Conservation (phyloP, 2,113 vertebrate genomes). For the Cephalopholis sonnerati region DNA sequence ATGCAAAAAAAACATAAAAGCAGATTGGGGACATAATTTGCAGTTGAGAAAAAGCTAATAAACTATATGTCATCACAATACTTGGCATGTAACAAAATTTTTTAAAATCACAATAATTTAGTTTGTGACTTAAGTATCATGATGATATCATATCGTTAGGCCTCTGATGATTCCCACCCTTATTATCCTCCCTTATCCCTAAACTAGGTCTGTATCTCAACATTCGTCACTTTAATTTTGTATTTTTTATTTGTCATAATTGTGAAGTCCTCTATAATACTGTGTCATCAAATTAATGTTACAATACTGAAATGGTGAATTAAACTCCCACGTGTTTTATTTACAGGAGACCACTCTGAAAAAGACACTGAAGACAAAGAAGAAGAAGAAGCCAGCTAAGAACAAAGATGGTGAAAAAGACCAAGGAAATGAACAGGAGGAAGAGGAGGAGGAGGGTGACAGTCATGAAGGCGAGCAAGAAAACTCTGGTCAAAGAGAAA, state of each 20-base stretch:
- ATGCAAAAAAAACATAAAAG: too few species aligned
- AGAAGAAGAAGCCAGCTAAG: constrained; percentile 81
- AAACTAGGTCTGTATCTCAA: background rate
- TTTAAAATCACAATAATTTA: too few species aligned
- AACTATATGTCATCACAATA: too few species aligned
- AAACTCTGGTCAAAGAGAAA: constrained; percentile 61
- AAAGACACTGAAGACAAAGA: constrained; percentile 77
- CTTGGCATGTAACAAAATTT: too few species aligned
- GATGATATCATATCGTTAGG: too few species aligned
- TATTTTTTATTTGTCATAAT: background rate
- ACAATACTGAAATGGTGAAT: background rate
- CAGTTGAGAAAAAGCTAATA: too few species aligned
- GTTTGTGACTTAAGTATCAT: too few species aligned
- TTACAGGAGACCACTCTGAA: constrained; percentile 80
- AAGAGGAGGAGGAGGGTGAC: constrained; percentile 53
- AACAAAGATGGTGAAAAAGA: constrained; percentile 46
- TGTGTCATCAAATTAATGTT: background rate
- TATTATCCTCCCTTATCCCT: too few species aligned
- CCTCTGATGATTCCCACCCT: too few species aligned
- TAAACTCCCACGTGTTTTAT: background rate
- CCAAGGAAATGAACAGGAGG: constrained; percentile 26
- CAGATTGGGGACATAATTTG: too few species aligned
- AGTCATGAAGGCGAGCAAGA: constrained; percentile 70
- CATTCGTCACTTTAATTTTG: background rate
- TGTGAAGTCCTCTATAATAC: background rate